Evolutionary conservation across 2,797 vertebrate species (phyloP).

Genomic region (Parauchenoglanis punctatus): DNA sequence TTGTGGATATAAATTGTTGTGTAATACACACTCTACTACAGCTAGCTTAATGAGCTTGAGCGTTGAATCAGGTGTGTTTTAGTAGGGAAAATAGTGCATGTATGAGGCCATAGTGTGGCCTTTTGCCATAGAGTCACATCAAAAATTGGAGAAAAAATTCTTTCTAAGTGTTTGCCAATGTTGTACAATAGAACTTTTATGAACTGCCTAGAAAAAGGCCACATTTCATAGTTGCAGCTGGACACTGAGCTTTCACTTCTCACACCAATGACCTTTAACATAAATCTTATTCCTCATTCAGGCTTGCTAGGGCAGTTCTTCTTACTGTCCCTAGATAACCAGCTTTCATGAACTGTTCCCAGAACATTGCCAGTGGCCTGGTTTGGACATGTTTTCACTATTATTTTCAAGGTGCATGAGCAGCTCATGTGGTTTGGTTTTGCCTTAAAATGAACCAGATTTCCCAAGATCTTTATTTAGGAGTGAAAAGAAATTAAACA

Average conservation of each 20-base stretch:
- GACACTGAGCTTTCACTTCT: conserved; percentile 41
- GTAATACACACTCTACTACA: background rate
- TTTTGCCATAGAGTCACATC: background rate
- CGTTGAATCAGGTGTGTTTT: background rate
- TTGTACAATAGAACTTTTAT: conserved; percentile 26
- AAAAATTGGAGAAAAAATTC: background rate
- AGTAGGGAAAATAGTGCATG: background rate
- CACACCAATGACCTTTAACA: conserved; percentile 46
- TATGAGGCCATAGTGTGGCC: too few species aligned
- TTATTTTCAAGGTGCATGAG: conserved; percentile 22
- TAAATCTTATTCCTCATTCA: conserved; percentile 48
- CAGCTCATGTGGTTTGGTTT: conserved; percentile 4
- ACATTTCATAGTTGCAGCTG: conserved; percentile 15
- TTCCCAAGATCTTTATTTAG: conserved; percentile 8
- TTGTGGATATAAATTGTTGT: background rate
- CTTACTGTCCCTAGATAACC: conserved; percentile 44
- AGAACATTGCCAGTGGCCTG: conserved; percentile 31
- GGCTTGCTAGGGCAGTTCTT: conserved; percentile 31
- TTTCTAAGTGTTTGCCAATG: conserved; percentile 5
- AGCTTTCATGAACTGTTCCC: conserved; percentile 39
- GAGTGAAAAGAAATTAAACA: background rate
- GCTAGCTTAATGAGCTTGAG: background rate
- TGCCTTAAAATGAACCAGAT: conserved; percentile 7
- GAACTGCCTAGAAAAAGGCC: conserved; percentile 22
- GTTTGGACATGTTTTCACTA: conserved; percentile 25